Base-by-base conservation (phyloP, 2,113 vertebrate species). In the Elachura formosa region DNA sequence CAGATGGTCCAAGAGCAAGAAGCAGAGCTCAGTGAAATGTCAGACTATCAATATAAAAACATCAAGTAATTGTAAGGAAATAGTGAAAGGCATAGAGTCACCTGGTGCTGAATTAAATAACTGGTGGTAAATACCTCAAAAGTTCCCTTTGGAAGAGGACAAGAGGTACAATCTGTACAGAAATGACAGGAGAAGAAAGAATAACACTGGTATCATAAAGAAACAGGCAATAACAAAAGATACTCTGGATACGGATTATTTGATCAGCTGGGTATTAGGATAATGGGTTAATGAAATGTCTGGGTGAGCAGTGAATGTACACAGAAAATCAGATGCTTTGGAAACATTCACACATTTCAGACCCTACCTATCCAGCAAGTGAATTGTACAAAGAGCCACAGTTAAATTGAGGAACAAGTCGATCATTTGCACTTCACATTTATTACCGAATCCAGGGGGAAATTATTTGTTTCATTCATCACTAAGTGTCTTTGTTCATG, bases 191-290 rank as follows among this genome's bases (percentile, higher is more conserved):
- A 22, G 9, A 55, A 46, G 14, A 69, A 56, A 54, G 19, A 67
- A 38, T 34, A 69, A 52, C 46, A 66, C 7, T 46, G 51, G 24
- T 82, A 58, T 54, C 8, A 0, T 59, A 71, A 87, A 75, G 46
- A 81, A 90, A 72, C 48, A 23, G 71, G 52, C 40, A 80, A 55
- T 66, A 94, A 68, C 34, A 67, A 49, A 69, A 83, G 85, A 79
- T 22, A 49, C 21, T 79, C 18, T 84, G 68, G 69, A 58, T 33
- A 72, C 0, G 1, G 59, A 40, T 87, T 51, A 66, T 63, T 52
- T 72, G 74, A 92, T 82, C 85, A 95, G 83, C 52, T 95, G 85
- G 15, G 40, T 36, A 81, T 87, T 41, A 74, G 78, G 89, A 88
- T 78, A 94, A 92, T 24, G 54, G 41, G 43, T 69, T 93, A 92